Evolutionary conservation across 23 tunicate genomes (phyloP), one percentile per base, ranked within the genome.

Genomic region (Ascidia mentula): DNA sequence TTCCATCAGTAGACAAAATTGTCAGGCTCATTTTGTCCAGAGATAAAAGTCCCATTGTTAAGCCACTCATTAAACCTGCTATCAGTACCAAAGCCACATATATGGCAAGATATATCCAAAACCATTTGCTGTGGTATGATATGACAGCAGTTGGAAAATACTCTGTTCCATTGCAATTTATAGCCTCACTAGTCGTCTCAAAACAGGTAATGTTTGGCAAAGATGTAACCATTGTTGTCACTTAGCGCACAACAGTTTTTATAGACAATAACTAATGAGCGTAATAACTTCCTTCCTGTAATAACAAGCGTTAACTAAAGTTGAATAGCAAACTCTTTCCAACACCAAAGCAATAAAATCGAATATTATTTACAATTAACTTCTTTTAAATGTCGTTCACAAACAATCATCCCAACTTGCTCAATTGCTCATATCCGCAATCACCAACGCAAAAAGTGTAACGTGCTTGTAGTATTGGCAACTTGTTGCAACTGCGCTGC

Each of bases 21-120:
- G 39, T 81, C 39, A 93, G 76, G 79, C 98, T 93, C 87, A 88
- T 84, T 77, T 76, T 28, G 72, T 93, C 98, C 46, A 93, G 71
- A 18, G 98, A 93, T 18, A 93, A 73, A 26, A 93, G 79, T 18
- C 98, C 98, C 98, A 93, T 93, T 40, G 98, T 93, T 40, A 93
- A 77, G 20, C 98, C 98, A 80, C 98, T 93, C 78, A 93, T 86
- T 20, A 93, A 34, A 18, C 98, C 98, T 7, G 98, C 98, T 18
- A 93, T 72, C 5, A 93, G 59, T 3, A 93, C 93, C 17, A 93
- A 72, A 24, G 73, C 87, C 37, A 84, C 88, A 80, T 93, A 93
- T 69, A 93, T 83, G 15, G 83, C 89, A 30, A 93, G 81, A 60
- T 83, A 93, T 32, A 93, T 93, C 98, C 98, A 93, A 70, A 93